Percentiles rank a stretch among this genome's conserved stretches.
Conservation (phyloP, 1,140 invertebrate genomes). For the Drosophila cardini region DNA sequence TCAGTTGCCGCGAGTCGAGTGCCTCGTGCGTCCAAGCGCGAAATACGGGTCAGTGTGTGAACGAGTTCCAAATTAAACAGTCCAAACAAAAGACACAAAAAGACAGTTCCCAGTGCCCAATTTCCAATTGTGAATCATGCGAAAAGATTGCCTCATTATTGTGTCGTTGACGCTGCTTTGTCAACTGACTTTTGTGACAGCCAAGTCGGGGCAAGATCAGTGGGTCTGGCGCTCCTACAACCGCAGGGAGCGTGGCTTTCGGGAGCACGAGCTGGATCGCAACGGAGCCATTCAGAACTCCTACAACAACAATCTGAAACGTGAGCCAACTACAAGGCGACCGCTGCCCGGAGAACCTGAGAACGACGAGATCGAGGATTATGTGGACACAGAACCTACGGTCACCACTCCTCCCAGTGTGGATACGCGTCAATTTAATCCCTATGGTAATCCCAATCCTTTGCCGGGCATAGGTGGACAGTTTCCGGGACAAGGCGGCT, state of each 20-base stretch:
- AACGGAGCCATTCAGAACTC: slow-evolving; percentile 50
- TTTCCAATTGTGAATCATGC: slow-evolving; percentile 50
- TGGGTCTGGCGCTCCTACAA: slow-evolving; percentile 65
- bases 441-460: slow-evolving; percentile 33
- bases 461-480: slow-evolving; percentile 48
- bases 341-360: slow-evolving; percentile 71
- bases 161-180: slow-evolving; percentile 28
- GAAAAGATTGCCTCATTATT: slow-evolving; percentile 67
- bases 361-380: slow-evolving; percentile 81
- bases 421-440: slow-evolving; percentile 72
- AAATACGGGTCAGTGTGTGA: slow-evolving; percentile 78
- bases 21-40: slow-evolving; percentile 39
- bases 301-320: slow-evolving; percentile 54
- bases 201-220: slow-evolving; percentile 51
- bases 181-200: slow-evolving; percentile 39
- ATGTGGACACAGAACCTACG: slow-evolving; percentile 60
- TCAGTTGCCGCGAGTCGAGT: slow-evolving; percentile 53
- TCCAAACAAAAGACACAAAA: slow-evolving; percentile 15
- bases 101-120: slow-evolving; percentile 1
- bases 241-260: slow-evolving; percentile 62
- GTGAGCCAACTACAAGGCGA: slow-evolving; percentile 71
- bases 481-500: slow-evolving; percentile 47
- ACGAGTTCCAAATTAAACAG: slow-evolving; percentile 19
- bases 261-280: slow-evolving; percentile 51
- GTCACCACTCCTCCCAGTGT: slow-evolving; percentile 51